A percentile compares a stretch with the other conserved stretches of the same genome.
phyloP scores from a whole-genome alignment of 2,888 invertebrate species.

The Smittia sp. region DNA sequence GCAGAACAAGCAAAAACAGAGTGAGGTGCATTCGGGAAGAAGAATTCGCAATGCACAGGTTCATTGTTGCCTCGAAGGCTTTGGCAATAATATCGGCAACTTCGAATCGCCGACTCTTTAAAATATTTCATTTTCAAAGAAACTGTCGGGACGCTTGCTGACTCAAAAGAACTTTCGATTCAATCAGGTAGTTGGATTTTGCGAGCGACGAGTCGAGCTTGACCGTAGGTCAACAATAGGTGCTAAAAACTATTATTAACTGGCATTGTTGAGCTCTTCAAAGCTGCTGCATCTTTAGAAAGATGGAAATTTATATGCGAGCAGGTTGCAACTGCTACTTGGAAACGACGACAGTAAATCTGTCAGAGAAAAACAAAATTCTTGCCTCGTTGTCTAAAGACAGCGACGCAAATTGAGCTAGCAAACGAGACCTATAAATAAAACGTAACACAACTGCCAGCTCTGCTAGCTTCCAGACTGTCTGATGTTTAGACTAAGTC shows the following conservation, averaged over 20 bases:
- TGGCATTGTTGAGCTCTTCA: no score
- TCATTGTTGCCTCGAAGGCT: neutral
- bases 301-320: neutral
- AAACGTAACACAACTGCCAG: neutral
- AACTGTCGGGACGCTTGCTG: neutral
- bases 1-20: neutral
- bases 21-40: neutral
- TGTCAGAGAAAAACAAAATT: no score
- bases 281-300: no score
- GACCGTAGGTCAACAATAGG: slow-evolving; percentile 28
- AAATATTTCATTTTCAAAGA: neutral
- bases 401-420: no score
- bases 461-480: slow-evolving; percentile 31
- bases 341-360: no score
- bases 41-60: neutral
- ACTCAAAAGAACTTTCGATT: neutral
- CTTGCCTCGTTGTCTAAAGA: no score
- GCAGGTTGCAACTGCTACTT: slow-evolving; percentile 3
- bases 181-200: slow-evolving; percentile 16
- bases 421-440: neutral
- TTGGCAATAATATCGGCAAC: neutral
- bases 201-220: neutral
- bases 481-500: slow-evolving; percentile 16
- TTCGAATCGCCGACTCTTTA: neutral
- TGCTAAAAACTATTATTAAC: neutral